Evolutionary conservation across 2,113 vertebrate species (phyloP), one percentile per base, ranked within the genome.

Genomic region (Brachirus orientalis): DNA sequence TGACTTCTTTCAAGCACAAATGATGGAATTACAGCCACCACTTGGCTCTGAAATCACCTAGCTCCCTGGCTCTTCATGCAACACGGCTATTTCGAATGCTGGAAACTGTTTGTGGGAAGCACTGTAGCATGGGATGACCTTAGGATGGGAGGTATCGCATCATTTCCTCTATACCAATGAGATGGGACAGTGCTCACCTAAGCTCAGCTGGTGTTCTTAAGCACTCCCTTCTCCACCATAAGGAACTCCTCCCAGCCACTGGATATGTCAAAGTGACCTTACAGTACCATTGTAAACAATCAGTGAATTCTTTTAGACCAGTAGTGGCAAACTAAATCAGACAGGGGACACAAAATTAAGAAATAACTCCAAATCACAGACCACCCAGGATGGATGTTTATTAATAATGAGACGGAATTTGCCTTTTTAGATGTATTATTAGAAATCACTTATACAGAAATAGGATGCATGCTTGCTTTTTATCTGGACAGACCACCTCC

Each of bases 121-220:
- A 77, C 71, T 88, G 81, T 87, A 89, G 80, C 88, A 83, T 87
- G 80, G 82, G 82, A 87, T 90, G 85, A 88, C 86, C 86, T 88
- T 86, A 85, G 76, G 64, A 86, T 82, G 78, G 88, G 71, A 86
- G 69, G 83, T 16, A 66, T 64, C 78, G 73, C 79, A 87, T 86
- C 83, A 88, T 87, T 91, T 87, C 81, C 81, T 77, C 75, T 56
- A 37, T 74, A 69, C 68, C 84, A 62, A 73, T 69, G 80, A 83
- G 72, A 84, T 73, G 80, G 72, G 82, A 82, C 72, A 68, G 76
- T 72, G 67, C 71, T 72, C 76, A 80, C 71, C 77, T 72, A 52
- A 69, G 72, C 82, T 88, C 86, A 86, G 82, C 86, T 84, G 89
- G 85, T 72, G 87, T 86, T 72, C 80, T 51, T 54, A 58, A 80